Evolutionary conservation across 2,888 invertebrate species (phyloP).

Genomic region (Platycheirus rosarum): DNA sequence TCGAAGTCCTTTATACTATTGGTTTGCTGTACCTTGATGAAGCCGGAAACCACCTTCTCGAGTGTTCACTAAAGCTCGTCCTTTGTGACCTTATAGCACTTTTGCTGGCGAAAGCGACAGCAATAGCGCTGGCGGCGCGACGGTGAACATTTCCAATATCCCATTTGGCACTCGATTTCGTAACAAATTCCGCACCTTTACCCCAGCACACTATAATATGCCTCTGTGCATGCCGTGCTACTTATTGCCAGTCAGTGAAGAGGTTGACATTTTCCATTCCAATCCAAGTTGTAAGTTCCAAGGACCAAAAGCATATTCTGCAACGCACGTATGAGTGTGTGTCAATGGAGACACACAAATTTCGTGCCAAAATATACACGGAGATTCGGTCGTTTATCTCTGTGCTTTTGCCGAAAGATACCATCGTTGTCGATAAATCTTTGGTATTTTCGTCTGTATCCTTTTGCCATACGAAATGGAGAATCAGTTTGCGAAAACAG

Average conservation of each 20-base stretch:
- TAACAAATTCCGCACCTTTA: constrained; percentile 53
- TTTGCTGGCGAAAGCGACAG: neutral
- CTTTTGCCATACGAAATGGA: constrained; percentile 13
- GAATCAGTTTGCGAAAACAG: constrained; percentile 35
- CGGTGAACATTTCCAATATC: constrained; percentile 46
- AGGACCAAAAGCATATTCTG: constrained; percentile 42
- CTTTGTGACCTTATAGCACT: constrained; percentile 52
- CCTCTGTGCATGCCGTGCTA: neutral
- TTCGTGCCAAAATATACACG: constrained; percentile 65
- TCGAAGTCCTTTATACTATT: constrained; percentile 17
- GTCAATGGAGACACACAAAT: constrained; percentile 32
- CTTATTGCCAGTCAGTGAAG: neutral
- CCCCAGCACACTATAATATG: neutral
- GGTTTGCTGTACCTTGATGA: constrained; percentile 18
- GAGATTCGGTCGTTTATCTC: constrained; percentile 47
- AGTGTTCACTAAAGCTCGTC: constrained; percentile 21
- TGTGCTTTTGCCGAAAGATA: constrained; percentile 44
- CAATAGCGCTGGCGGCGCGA: constrained; percentile 38
- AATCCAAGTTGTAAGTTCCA: constrained; percentile 4
- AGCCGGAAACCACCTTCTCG: constrained; percentile 33
- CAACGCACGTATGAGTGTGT: constrained; percentile 16
- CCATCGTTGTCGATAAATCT: constrained; percentile 66
- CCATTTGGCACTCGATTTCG: constrained; percentile 59
- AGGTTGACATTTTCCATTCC: constrained; percentile 27
- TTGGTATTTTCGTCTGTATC: constrained; percentile 47